These are phyloP conservation scores for Carcinoscorpius rotundicauda DNA, from an alignment of 1,140 invertebrate species.

Conservation along the genomic window DNA sequence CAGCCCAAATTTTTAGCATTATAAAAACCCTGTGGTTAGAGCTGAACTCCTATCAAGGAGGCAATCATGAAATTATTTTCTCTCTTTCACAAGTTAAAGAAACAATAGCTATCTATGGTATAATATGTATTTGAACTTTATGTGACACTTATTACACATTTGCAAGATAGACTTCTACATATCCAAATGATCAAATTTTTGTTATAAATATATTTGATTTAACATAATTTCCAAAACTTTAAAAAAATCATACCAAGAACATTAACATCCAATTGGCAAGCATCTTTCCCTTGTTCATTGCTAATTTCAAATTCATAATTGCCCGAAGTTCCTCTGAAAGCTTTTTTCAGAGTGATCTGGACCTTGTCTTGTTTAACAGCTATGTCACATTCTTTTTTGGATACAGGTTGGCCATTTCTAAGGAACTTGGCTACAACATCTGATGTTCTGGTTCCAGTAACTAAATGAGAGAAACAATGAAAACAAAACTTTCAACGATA, in stretches of 20 bases:
- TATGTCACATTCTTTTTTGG: constrained; percentile 77
- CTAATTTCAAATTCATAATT: constrained; percentile 73
- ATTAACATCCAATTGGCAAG: constrained; percentile 64
- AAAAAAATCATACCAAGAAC: constrained; percentile 39
- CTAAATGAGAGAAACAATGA: constrained; percentile 34
- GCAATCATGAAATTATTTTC: too few relatives aligned
- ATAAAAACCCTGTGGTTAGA: too few relatives aligned
- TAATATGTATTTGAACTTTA: too few relatives aligned
- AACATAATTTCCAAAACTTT: background rate
- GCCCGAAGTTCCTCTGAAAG: constrained; percentile 55
- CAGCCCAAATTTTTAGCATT: too few relatives aligned
- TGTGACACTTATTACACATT: too few relatives aligned
- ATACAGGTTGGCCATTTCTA: constrained; percentile 74
- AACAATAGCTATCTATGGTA: too few relatives aligned
- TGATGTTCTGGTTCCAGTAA: constrained; percentile 70
- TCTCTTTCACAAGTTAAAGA: too few relatives aligned
- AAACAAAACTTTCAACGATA: too few relatives aligned
- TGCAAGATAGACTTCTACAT: too few relatives aligned
- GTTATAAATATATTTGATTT: background rate
- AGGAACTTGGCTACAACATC: constrained; percentile 75
- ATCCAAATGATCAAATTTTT: background rate
- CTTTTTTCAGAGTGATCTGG: constrained; percentile 80
- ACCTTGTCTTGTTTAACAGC: constrained; percentile 78
- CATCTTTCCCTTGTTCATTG: constrained; percentile 76
- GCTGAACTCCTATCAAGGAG: too few relatives aligned